Percentiles rank a stretch among this genome's conserved stretches.
Conservation (phyloP, 2,888 invertebrate genomes). For the Ormyrus pomaceus region DNA sequence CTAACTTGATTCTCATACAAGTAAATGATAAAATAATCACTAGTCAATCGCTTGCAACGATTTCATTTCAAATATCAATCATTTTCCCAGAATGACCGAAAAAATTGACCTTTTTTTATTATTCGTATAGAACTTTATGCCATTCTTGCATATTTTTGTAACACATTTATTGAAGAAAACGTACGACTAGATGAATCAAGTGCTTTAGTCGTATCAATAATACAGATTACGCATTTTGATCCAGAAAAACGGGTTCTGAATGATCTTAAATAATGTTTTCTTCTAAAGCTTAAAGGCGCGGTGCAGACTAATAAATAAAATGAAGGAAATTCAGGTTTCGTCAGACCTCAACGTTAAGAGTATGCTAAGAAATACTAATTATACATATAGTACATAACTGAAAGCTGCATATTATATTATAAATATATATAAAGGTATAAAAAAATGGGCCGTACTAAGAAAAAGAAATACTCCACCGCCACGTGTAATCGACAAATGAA, state of each 20-base stretch:
- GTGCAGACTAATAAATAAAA: conserved; percentile 52
- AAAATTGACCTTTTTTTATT: too few relatives aligned
- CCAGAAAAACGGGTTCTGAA: neutral
- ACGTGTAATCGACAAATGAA: conserved; percentile 68
- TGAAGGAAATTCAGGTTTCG: conserved; percentile 73
- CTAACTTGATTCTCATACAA: conserved; percentile 38
- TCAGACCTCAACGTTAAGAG: conserved; percentile 73
- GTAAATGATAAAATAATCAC: conserved; percentile 24
- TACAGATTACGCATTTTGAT: neutral
- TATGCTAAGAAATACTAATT: conserved; percentile 67
- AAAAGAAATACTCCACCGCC: conserved; percentile 70
- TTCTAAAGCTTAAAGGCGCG: conserved; percentile 6
- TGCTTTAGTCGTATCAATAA: neutral
- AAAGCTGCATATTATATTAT: conserved; percentile 65
- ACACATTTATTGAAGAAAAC: neutral
- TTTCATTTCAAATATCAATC: conserved; percentile 19
- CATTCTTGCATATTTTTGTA: neutral
- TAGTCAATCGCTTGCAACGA: conserved; percentile 27
- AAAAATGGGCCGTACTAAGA: conserved; percentile 68
- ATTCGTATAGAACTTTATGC: neutral
- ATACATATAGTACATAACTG: conserved; percentile 65
- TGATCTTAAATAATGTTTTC: neutral
- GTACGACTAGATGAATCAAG: neutral
- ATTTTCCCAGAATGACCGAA: neutral
- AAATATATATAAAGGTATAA: conserved; percentile 62